Evolutionary conservation across 2,888 invertebrate genomes (phyloP).

Genomic region (Suillia variegata): DNA sequence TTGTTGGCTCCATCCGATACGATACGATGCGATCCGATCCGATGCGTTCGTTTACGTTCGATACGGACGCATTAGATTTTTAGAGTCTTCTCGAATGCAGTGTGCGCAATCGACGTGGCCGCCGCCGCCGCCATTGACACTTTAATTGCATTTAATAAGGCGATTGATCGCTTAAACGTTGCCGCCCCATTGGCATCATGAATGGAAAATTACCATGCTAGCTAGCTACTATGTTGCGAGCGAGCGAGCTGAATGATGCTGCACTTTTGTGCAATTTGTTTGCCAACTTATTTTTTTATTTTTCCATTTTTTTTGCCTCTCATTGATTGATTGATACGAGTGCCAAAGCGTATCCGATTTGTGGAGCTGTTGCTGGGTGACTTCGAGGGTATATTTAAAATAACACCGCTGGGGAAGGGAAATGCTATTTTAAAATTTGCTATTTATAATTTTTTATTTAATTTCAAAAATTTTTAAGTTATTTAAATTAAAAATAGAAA

Average conservation of each 20-base stretch:
- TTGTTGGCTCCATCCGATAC: no score
- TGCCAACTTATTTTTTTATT: no score
- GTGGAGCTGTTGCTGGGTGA: not conserved
- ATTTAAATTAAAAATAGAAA: no score
- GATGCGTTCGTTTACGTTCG: no score
- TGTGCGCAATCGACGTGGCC: constrained; percentile 6
- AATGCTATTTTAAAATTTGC: not conserved
- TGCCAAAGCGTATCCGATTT: no score
- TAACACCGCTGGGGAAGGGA: no score
- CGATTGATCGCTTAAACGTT: constrained; percentile 42
- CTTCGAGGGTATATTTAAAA: not conserved
- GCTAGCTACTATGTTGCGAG: not conserved
- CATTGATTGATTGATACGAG: not conserved
- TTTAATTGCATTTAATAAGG: constrained; percentile 51
- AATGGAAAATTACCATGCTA: not conserved
- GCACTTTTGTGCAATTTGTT: not conserved
- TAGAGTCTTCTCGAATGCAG: constrained; percentile 1
- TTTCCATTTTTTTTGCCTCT: no score
- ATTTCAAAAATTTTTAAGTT: not conserved
- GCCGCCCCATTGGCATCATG: constrained; percentile 1
- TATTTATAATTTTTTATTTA: not conserved
- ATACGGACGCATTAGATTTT: no score
- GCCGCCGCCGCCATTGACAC: constrained; percentile 45
- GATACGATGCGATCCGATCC: no score
- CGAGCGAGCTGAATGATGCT: not conserved